Evolutionary conservation across 2,113 vertebrate species (phyloP).

Genomic region (Labeo catla): DNA sequence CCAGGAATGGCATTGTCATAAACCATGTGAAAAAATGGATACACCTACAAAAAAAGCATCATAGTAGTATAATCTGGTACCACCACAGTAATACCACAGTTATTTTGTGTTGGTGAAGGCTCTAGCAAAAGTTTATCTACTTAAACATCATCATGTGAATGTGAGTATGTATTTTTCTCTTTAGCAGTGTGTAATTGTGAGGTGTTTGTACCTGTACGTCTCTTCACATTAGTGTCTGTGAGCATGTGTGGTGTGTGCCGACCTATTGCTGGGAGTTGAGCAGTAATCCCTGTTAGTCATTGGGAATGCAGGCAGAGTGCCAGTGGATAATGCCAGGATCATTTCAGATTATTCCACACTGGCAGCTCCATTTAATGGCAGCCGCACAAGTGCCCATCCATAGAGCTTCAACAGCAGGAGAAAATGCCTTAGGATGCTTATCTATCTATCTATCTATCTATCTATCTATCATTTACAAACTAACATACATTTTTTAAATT

Average conservation of each 20-base stretch:
- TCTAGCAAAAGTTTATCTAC: not conserved
- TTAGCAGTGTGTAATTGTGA: not conserved
- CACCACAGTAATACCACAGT: not conserved
- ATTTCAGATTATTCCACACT: conserved; percentile 18
- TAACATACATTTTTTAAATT: not conserved
- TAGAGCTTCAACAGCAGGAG: not conserved
- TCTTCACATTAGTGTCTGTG: conserved; percentile 14
- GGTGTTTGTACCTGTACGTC: conserved; percentile 3
- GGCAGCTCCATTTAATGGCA: not conserved
- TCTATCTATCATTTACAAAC: no score
- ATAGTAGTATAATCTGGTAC: not conserved
- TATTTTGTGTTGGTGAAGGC: not conserved
- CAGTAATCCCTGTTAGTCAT: conserved; percentile 2
- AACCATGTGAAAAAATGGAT: not conserved
- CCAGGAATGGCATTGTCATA: not conserved
- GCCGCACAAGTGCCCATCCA: not conserved
- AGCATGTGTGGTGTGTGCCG: not conserved
- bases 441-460: no score
- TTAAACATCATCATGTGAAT: not conserved
- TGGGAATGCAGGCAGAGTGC: not conserved
- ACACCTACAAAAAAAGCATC: not conserved
- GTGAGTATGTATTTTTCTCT: conserved; percentile 5
- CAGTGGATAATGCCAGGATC: conserved; percentile 6
- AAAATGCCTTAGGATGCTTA: no score
- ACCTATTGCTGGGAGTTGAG: conserved; percentile 2